These are phyloP conservation scores for Drosophila paramelanica DNA, from an alignment of 2,888 invertebrate species.

Conservation along the genomic window DNA sequence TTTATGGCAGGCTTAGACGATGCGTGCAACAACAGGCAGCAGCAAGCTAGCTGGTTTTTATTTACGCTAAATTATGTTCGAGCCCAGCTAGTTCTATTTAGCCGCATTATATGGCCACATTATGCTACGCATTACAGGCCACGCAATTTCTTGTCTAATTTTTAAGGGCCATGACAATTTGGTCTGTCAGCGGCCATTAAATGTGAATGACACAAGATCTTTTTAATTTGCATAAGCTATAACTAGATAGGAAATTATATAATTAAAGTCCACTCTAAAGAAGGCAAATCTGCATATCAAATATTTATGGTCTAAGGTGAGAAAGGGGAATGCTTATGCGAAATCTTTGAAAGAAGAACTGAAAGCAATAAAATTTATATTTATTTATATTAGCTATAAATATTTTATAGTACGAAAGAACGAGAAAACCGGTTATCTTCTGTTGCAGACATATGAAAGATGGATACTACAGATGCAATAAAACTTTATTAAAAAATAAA, in stretches of 20 bases:
- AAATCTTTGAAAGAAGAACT: no score
- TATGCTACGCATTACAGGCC: slow-evolving; percentile 8
- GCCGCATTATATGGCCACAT: slow-evolving; percentile 5
- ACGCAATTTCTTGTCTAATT: slow-evolving; percentile 37
- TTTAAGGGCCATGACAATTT: slow-evolving; percentile 40
- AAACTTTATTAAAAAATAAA: no score
- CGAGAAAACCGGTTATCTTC: no score
- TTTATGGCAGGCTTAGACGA: slow-evolving; percentile 26
- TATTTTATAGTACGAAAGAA: no score
- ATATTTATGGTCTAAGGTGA: neutral
- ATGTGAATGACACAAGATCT: slow-evolving; percentile 45
- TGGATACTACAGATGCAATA: no score
- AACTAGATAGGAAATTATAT: neutral
- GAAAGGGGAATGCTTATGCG: neutral
- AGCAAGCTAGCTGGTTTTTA: slow-evolving; percentile 59
- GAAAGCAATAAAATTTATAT: no score
- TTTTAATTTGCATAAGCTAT: slow-evolving; percentile 38
- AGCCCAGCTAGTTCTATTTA: slow-evolving; percentile 29
- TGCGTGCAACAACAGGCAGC: slow-evolving; percentile 37
- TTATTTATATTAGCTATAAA: no score
- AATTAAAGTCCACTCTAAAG: neutral
- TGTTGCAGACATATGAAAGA: no score
- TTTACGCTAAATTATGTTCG: slow-evolving; percentile 63
- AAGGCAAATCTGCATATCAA: neutral
- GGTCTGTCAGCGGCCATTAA: slow-evolving; percentile 1